Conservation (phyloP, 2,797 vertebrate genomes). For the Botia kubotai region DNA sequence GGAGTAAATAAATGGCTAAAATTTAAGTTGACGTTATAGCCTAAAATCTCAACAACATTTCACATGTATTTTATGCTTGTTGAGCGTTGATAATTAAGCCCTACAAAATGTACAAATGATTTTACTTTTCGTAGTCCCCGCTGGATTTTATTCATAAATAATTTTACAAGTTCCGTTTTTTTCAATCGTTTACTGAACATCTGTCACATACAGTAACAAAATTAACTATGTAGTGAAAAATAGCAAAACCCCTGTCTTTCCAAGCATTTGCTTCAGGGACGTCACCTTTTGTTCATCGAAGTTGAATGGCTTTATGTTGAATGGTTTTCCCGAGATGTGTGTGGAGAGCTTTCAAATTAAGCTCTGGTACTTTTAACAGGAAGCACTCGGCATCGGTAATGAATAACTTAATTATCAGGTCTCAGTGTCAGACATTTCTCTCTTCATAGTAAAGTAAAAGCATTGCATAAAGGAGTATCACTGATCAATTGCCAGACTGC, state of each 20-base stretch:
- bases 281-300: conserved; percentile 11
- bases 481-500: conserved; percentile 68
- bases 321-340: conserved; percentile 52
- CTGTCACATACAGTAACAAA: no score
- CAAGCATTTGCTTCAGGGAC: not conserved
- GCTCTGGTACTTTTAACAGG: conserved; percentile 50
- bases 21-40: not conserved
- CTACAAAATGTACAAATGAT: not conserved
- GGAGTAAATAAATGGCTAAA: not conserved
- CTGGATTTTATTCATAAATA: not conserved
- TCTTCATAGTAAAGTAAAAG: conserved; percentile 64
- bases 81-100: not conserved
- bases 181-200: not conserved
- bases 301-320: conserved; percentile 50
- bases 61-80: not conserved
- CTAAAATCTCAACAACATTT: not conserved
- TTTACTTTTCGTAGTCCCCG: not conserved
- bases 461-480: conserved; percentile 64
- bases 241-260: not conserved
- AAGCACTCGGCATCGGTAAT: conserved; percentile 65
- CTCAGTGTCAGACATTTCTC: conserved; percentile 65
- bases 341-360: conserved; percentile 58
- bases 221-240: not conserved
- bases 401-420: conserved; percentile 75
- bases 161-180: not conserved